Evolutionary conservation across 2,113 vertebrate genomes (phyloP).

Genomic region (Chaenocephalus aceratus): DNA sequence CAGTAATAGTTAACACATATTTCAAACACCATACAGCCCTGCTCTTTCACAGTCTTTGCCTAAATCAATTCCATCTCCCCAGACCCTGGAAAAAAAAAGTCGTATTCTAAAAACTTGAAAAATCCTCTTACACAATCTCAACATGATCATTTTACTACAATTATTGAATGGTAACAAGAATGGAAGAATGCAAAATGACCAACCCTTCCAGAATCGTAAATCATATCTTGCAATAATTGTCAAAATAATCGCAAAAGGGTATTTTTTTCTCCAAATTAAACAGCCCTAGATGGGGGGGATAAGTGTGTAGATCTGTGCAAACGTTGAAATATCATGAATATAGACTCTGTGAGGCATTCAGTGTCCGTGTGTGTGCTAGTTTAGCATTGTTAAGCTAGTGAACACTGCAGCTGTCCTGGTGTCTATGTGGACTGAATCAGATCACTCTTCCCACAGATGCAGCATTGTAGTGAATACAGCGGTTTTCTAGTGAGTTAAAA

Average conservation of each 20-base stretch:
- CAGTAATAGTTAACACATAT: not conserved
- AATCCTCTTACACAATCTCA: no score
- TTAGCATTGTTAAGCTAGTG: slow-evolving; percentile 39
- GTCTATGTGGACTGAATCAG: slow-evolving; percentile 36
- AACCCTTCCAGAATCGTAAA: no score
- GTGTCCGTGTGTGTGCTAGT: slow-evolving; percentile 23
- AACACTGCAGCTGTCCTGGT: slow-evolving; percentile 61
- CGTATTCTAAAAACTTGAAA: no score
- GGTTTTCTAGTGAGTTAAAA: slow-evolving; percentile 20
- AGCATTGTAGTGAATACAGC: slow-evolving; percentile 49
- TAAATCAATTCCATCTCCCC: not conserved
- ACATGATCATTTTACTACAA: no score
- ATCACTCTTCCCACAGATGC: slow-evolving; percentile 58
- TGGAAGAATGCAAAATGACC: no score
- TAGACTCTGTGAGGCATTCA: slow-evolving; percentile 20
- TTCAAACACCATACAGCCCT: not conserved
- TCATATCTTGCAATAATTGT: no score
- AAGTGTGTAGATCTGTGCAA: slow-evolving; percentile 34
- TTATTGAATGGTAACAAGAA: no score
- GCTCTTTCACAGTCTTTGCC: not conserved
- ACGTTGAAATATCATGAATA: slow-evolving; percentile 35
- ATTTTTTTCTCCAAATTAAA: no score
- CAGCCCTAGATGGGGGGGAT: not conserved
- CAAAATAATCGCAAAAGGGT: no score
- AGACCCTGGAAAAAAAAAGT: not conserved